These are phyloP conservation scores for Drosophila leonis DNA, from an alignment of 2,888 invertebrate species.

Conservation along the genomic window DNA sequence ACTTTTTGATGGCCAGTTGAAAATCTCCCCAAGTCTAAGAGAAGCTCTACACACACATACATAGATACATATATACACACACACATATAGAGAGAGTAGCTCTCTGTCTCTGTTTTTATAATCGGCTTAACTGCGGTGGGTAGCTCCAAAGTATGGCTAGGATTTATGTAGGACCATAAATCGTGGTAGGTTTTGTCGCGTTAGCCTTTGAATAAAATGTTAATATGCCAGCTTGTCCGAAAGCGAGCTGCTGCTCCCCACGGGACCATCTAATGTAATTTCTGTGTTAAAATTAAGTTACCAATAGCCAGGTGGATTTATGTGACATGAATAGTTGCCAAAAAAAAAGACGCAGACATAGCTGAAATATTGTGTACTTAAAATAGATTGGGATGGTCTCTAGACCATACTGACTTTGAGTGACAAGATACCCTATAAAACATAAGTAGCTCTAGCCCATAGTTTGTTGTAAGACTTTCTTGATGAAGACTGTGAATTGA, in stretches of 20 bases:
- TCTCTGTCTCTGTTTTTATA: slow-evolving; percentile 61
- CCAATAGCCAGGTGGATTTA: slow-evolving; percentile 43
- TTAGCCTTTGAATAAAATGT: slow-evolving; percentile 55
- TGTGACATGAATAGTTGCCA: slow-evolving; percentile 26
- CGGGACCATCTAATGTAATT: slow-evolving; percentile 56
- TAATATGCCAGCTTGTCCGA: slow-evolving; percentile 54
- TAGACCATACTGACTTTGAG: neutral
- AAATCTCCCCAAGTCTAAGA: slow-evolving; percentile 8
- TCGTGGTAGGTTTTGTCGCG: slow-evolving; percentile 59
- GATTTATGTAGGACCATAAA: slow-evolving; percentile 77
- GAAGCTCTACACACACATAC: slow-evolving; percentile 11
- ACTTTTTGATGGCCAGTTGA: slow-evolving; percentile 49
- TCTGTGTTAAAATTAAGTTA: slow-evolving; percentile 55
- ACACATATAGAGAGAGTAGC: slow-evolving; percentile 30
- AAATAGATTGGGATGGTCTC: neutral
- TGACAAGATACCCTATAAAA: neutral
- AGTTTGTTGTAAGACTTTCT: neutral
- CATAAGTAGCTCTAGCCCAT: neutral
- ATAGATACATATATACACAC: slow-evolving; percentile 2
- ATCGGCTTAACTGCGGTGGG: slow-evolving; percentile 83
- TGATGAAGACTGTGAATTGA: too few species aligned
- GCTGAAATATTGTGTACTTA: neutral
- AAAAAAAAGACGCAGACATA: slow-evolving; percentile 18
- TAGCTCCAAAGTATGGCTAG: slow-evolving; percentile 69
- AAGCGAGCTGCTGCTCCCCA: slow-evolving; percentile 4